Evolutionary conservation across 2,888 invertebrate species (phyloP).

Genomic region (Helleia helle): DNA sequence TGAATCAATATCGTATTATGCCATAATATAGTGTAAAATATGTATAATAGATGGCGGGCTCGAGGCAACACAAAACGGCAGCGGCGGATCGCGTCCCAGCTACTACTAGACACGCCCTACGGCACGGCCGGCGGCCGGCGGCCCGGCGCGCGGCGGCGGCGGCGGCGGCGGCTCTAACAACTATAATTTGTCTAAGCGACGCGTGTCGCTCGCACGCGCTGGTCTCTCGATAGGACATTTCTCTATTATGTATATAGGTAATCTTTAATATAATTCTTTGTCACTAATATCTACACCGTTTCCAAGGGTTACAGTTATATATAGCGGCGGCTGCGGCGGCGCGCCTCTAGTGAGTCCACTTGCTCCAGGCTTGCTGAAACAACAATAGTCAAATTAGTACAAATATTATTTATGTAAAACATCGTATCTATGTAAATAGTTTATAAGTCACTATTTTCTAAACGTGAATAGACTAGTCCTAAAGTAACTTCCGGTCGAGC

Average conservation of each 20-base stretch:
- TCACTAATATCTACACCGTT: slow-evolving; percentile 74
- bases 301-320: slow-evolving; percentile 63
- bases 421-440: too few relatives aligned
- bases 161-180: slow-evolving; percentile 32
- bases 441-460: too few relatives aligned
- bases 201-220: slow-evolving; percentile 45
- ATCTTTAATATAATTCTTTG: slow-evolving; percentile 72
- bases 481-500: too few relatives aligned
- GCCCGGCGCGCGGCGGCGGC: slow-evolving; percentile 32
- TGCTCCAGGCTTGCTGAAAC: slow-evolving; percentile 58
- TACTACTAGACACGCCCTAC: slow-evolving; percentile 26
- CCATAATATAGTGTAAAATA: slow-evolving; percentile 68
- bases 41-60: slow-evolving; percentile 45
- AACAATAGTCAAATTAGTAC: background rate
- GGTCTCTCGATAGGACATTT: slow-evolving; percentile 62
- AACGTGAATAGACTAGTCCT: too few relatives aligned
- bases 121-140: slow-evolving; percentile 34
- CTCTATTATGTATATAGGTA: slow-evolving; percentile 71
- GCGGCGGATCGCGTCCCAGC: slow-evolving; percentile 64
- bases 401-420: background rate
- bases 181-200: slow-evolving; percentile 32
- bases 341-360: slow-evolving; percentile 61
- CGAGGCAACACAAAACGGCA: slow-evolving; percentile 50
- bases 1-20: slow-evolving; percentile 69
- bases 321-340: slow-evolving; percentile 34